These are phyloP conservation scores for Entomyzon cyanotis DNA, from an alignment of 2,113 vertebrate species.

Conservation along the genomic window DNA sequence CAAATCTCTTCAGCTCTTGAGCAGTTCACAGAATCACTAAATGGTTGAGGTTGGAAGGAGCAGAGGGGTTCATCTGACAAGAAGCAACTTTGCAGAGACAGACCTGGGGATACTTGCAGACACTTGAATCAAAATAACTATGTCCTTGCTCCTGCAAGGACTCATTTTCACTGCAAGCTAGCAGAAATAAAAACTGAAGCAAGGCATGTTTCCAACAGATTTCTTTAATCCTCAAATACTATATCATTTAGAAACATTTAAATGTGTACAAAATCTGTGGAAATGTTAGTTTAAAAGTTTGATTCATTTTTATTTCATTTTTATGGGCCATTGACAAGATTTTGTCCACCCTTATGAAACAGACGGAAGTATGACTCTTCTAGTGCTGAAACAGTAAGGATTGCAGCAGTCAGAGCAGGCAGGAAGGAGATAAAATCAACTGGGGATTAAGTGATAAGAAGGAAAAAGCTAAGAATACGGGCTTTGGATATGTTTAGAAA, in stretches of 20 bases:
- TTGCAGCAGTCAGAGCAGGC: neutral
- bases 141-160: neutral
- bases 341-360: neutral
- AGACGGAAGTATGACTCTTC: neutral
- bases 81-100: neutral
- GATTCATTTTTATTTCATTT: neutral
- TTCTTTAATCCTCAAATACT: neutral
- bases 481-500: neutral
- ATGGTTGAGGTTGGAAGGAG: neutral
- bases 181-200: neutral
- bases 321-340: neutral
- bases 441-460: neutral
- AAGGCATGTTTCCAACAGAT: neutral
- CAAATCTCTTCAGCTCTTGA: neutral
- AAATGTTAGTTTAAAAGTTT: neutral
- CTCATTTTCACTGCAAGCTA: neutral
- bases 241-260: neutral
- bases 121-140: neutral
- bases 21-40: neutral
- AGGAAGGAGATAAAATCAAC: neutral
- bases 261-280: neutral
- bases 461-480: neutral
- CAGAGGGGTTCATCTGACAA: neutral
- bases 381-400: neutral
- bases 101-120: neutral